These are phyloP conservation scores for Zeugodacus cucurbitae DNA, from an alignment of 1,140 invertebrate genomes.

Conservation along the genomic window DNA sequence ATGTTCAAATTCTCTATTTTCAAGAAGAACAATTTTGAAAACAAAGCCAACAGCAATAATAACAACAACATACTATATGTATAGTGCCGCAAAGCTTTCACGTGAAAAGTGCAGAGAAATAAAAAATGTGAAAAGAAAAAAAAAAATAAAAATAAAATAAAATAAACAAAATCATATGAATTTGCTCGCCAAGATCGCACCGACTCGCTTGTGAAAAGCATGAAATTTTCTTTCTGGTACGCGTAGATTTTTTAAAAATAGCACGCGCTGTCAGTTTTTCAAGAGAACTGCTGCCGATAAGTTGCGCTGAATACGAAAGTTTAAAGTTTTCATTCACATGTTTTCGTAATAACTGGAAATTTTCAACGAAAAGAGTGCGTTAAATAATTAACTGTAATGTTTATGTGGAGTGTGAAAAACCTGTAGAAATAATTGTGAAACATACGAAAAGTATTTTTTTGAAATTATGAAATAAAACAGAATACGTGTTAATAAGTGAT, in stretches of 20 bases:
- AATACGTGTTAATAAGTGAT: not conserved
- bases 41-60: not conserved
- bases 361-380: not conserved
- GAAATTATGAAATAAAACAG: not conserved
- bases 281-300: slow-evolving; percentile 58
- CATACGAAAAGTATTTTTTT: not conserved
- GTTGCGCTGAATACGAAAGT: slow-evolving; percentile 45
- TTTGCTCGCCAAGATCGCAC: not conserved
- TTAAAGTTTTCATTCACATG: not conserved
- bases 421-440: slow-evolving; percentile 1
- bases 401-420: not conserved
- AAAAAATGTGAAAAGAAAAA: not conserved
- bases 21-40: not conserved
- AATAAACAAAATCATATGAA: slow-evolving; percentile 22
- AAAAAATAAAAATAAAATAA: not conserved
- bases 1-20: not conserved
- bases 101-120: not conserved
- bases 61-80: no score
- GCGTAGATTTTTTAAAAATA: slow-evolving; percentile 60
- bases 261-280: slow-evolving; percentile 56
- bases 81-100: not conserved
- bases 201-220: not conserved
- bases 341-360: not conserved
- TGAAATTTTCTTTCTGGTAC: slow-evolving; percentile 22
- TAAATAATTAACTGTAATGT: not conserved